Percentiles rank a stretch among this genome's conserved stretches.
These are phyloP conservation scores for Diarsia mendica DNA, from an alignment of 2,888 invertebrate genomes.

Conservation along the genomic window DNA sequence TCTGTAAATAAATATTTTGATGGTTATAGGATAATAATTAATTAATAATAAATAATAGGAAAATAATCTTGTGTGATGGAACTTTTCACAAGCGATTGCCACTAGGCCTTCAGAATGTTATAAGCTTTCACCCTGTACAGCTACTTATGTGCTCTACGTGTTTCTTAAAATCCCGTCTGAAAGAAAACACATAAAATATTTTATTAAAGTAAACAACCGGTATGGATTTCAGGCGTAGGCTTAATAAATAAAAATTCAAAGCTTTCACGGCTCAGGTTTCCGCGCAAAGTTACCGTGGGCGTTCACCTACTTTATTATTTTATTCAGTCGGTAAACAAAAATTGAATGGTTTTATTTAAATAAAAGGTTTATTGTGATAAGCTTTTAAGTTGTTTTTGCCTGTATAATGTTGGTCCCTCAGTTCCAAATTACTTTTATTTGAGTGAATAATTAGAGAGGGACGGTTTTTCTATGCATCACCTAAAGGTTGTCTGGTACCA, in stretches of 20 bases:
- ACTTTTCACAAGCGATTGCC: neutral
- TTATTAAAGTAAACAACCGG: neutral
- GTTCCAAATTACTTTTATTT: neutral
- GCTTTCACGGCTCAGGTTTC: slow-evolving; percentile 16
- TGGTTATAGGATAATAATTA: too few relatives aligned
- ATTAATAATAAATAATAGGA: too few relatives aligned
- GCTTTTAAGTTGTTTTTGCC: neutral
- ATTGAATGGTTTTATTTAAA: slow-evolving; percentile 14
- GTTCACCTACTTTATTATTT: slow-evolving; percentile 29
- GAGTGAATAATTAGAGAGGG: neutral
- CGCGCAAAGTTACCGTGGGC: slow-evolving; percentile 31
- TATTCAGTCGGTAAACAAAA: slow-evolving; percentile 13
- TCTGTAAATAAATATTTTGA: too few relatives aligned
- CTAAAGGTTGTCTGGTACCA: too few relatives aligned
- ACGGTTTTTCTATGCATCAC: too few relatives aligned
- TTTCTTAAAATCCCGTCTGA: neutral
- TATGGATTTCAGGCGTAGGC: slow-evolving; percentile 12
- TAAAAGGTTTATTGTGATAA: slow-evolving; percentile 6
- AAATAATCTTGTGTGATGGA: too few relatives aligned
- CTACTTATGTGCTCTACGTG: neutral
- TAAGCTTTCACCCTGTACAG: neutral
- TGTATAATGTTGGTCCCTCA: neutral
- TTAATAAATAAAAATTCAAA: slow-evolving; percentile 26
- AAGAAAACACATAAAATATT: slow-evolving; percentile 15
- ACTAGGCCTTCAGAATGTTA: neutral